Conservation (phyloP, 2,113 vertebrate genomes). For the Sciurus niger region DNA sequence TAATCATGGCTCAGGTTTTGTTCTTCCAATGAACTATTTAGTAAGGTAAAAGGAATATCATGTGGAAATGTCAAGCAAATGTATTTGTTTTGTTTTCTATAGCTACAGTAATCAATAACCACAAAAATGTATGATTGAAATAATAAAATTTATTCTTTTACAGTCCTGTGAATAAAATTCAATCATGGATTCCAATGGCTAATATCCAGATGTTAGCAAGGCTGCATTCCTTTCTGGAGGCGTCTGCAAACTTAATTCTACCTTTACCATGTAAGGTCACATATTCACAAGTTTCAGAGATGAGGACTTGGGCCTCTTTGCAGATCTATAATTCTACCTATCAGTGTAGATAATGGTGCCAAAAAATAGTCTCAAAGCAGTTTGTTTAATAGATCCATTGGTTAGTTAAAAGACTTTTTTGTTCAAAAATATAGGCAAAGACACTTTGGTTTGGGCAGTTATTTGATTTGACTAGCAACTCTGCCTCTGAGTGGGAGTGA, state of each 20-base stretch:
- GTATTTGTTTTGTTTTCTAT: neutral
- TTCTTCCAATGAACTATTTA: neutral
- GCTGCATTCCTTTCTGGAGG: neutral
- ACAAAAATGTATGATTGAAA: neutral
- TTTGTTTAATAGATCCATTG: neutral
- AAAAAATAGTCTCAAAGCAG: conserved; percentile 11
- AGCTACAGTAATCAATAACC: neutral
- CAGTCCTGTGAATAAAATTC: neutral
- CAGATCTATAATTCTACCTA: neutral
- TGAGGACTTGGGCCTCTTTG: neutral
- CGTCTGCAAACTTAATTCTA: neutral
- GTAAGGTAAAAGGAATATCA: neutral
- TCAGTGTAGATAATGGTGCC: neutral
- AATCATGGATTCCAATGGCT: neutral
- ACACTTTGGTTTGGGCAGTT: neutral
- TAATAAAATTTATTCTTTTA: neutral
- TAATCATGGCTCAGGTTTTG: neutral
- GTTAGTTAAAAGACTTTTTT: neutral
- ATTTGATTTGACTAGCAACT: neutral
- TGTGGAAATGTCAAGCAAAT: neutral
- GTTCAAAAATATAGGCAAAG: neutral
- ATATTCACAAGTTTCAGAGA: neutral
- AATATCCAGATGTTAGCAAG: neutral
- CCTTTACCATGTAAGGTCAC: neutral
- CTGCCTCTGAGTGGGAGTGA: neutral